These are phyloP conservation scores for Eidolon dupreanum DNA, from an alignment of 2,797 vertebrate species.

Conservation along the genomic window DNA sequence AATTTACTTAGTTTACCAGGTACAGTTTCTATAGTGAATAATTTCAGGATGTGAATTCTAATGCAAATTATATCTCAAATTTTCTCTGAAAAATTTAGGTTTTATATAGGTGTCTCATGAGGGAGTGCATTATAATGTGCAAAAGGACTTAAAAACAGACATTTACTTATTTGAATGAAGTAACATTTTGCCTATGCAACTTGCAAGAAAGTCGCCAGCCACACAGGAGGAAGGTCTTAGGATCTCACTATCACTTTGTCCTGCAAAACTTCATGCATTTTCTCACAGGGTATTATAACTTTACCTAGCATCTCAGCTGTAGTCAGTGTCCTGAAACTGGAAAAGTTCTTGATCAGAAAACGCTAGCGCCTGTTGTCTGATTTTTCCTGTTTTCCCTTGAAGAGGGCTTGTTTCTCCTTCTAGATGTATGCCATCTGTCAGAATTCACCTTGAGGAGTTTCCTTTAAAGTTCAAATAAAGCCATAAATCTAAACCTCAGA, in stretches of 20 bases:
- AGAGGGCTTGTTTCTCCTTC: background rate
- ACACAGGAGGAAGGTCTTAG: background rate
- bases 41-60: background rate
- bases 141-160: background rate
- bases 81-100: constrained; percentile 44
- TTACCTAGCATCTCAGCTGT: background rate
- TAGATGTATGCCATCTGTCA: background rate
- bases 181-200: background rate
- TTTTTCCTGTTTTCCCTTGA: background rate
- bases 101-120: background rate
- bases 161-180: background rate
- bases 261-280: background rate
- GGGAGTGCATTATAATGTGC: background rate
- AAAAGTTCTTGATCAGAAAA: background rate
- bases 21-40: background rate
- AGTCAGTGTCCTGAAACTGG: background rate
- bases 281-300: background rate
- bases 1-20: background rate
- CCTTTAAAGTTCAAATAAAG: constrained; percentile 28
- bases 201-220: background rate
- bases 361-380: background rate
- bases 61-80: background rate
- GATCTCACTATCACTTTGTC: background rate
- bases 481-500: background rate
- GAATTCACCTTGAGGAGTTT: constrained; percentile 29